These are phyloP conservation scores for Galbula dea DNA, from an alignment of 2,113 vertebrate species.

Conservation along the genomic window DNA sequence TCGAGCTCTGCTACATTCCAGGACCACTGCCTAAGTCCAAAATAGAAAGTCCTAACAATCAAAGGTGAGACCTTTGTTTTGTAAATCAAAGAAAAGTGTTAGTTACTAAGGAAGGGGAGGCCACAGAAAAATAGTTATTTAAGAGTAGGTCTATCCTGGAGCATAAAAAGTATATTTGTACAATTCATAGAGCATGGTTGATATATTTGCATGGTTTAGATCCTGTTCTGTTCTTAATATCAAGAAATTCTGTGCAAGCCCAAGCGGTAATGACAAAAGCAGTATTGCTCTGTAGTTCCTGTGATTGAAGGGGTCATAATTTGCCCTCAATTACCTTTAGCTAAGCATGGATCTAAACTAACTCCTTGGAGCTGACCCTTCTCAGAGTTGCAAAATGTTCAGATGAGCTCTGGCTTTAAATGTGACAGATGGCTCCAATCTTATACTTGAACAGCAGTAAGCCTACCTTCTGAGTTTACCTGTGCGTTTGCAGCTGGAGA, in stretches of 20 bases:
- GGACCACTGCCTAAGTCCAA: not conserved
- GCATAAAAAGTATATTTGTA: not conserved
- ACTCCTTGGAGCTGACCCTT: not conserved
- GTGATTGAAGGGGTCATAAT: not conserved
- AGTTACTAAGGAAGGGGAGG: not conserved
- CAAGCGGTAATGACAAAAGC: not conserved
- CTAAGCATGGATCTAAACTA: not conserved
- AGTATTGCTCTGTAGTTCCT: not conserved
- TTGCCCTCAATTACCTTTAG: not conserved
- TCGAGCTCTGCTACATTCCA: slow-evolving; percentile 31
- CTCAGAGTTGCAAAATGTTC: not conserved
- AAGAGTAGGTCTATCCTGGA: not conserved
- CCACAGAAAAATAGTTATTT: not conserved
- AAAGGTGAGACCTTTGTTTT: not conserved
- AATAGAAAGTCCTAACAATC: not conserved
- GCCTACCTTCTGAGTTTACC: not conserved
- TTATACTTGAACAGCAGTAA: not conserved
- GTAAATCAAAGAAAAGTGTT: not conserved
- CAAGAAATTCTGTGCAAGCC: not conserved
- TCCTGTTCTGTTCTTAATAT: not conserved
- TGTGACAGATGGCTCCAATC: not conserved
- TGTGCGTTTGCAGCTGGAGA: not conserved
- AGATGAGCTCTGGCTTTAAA: not conserved
- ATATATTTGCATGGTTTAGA: not conserved
- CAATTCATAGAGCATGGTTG: not conserved